phyloP scores from a whole-genome alignment of 2,797 vertebrate species.

The Euthynnus affinis region DNA sequence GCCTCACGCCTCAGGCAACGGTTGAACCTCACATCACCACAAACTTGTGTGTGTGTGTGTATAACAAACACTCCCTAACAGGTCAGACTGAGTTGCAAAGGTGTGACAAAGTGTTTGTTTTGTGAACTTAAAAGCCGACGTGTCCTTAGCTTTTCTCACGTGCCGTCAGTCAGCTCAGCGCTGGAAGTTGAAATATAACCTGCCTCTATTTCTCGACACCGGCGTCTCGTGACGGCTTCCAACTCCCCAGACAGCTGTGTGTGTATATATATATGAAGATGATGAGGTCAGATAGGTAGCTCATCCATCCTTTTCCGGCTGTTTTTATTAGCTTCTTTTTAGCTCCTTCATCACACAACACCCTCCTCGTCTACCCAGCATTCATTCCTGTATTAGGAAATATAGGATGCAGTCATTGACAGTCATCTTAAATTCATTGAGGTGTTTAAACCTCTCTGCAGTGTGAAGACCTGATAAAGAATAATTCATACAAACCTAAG shows the following conservation, averaged over 20 bases:
- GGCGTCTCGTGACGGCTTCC: background rate
- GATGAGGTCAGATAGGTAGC: background rate
- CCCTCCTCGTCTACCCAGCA: background rate
- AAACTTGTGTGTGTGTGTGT: background rate
- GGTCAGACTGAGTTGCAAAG: constrained; percentile 24
- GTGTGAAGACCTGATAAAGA: no score
- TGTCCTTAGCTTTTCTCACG: no score
- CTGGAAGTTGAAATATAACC: constrained; percentile 11
- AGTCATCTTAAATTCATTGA: no score
- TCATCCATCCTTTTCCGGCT: background rate
- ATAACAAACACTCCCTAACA: constrained; percentile 4
- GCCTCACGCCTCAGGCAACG: constrained; percentile 32
- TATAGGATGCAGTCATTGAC: no score
- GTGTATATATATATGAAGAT: background rate
- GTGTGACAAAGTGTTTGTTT: constrained; percentile 16
- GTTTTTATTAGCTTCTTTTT: no score
- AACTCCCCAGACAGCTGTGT: background rate
- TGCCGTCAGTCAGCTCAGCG: constrained; percentile 1
- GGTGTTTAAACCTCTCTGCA: no score
- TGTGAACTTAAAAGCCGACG: constrained; percentile 5
- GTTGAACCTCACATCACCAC: constrained; percentile 29
- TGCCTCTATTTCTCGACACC: background rate
- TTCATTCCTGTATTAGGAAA: background rate
- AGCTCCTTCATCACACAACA: no score
- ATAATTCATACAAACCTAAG: no score